A percentile compares a stretch with the other conserved stretches of the same genome.
These are phyloP conservation scores for Lutjanus erythropterus DNA, from an alignment of 2,113 vertebrate species.

Conservation along the genomic window DNA sequence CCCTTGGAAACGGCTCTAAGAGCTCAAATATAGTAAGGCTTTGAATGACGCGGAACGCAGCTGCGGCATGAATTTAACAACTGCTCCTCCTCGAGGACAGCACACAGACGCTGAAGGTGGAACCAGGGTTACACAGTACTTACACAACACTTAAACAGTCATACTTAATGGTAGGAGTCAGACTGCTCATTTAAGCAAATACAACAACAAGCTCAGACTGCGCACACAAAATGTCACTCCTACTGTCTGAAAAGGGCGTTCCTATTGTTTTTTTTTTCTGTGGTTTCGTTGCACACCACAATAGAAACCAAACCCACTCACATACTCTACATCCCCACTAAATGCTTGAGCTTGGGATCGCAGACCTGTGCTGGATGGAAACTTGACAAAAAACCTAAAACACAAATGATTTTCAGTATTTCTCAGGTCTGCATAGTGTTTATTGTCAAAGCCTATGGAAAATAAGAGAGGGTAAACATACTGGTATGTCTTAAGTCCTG, in stretches of 20 bases:
- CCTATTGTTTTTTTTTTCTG: slow-evolving; percentile 36
- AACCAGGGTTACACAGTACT: slow-evolving; percentile 70
- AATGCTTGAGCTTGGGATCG: slow-evolving; percentile 54
- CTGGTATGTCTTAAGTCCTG: slow-evolving; percentile 70
- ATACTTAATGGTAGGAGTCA: slow-evolving; percentile 63
- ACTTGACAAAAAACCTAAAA: slow-evolving; percentile 52
- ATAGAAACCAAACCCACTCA: slow-evolving; percentile 70
- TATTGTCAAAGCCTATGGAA: slow-evolving; percentile 77
- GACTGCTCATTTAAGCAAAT: slow-evolving; percentile 64
- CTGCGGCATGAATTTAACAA: slow-evolving; percentile 53
- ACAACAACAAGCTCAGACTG: slow-evolving; percentile 67
- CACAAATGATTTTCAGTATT: slow-evolving; percentile 47
- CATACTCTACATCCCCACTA: slow-evolving; percentile 65
- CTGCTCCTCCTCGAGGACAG: slow-evolving; percentile 73
- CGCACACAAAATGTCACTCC: slow-evolving; percentile 57
- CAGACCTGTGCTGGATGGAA: slow-evolving; percentile 62
- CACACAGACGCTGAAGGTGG: slow-evolving; percentile 61
- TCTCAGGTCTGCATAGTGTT: slow-evolving; percentile 81
- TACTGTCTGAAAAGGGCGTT: slow-evolving; percentile 60
- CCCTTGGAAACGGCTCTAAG: slow-evolving; percentile 82
- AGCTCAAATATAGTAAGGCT: slow-evolving; percentile 80
- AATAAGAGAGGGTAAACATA: slow-evolving; percentile 59
- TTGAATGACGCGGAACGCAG: slow-evolving; percentile 73
- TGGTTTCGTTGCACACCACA: slow-evolving; percentile 68
- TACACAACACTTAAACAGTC: slow-evolving; percentile 73